Evolutionary conservation across 2,797 vertebrate species (phyloP).

Genomic region (Lithobates sylvaticus): DNA sequence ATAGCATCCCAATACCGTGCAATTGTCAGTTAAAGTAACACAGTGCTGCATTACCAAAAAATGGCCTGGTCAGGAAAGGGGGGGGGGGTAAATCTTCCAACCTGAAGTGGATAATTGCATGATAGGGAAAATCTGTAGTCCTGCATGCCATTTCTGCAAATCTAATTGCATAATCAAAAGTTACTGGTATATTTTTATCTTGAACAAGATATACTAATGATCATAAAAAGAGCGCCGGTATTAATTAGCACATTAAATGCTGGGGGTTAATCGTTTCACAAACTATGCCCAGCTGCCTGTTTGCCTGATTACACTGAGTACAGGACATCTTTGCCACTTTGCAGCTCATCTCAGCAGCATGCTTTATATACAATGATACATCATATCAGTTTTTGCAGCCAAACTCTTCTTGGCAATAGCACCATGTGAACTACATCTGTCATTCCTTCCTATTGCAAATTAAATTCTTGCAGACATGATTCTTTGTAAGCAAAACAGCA

Average conservation of each 20-base stretch:
- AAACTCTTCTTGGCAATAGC: constrained; percentile 22
- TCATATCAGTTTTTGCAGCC: constrained; percentile 21
- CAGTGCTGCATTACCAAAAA: too few species aligned
- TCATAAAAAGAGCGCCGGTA: background rate
- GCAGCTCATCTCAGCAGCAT: constrained; percentile 34
- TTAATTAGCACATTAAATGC: background rate
- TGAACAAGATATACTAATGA: background rate
- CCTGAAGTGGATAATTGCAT: too few species aligned
- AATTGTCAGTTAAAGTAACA: too few species aligned
- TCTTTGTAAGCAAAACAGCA: background rate
- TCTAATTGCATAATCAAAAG: too few species aligned
- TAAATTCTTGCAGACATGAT: background rate
- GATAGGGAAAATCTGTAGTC: too few species aligned
- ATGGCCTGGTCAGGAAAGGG: too few species aligned
- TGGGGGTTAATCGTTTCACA: background rate
- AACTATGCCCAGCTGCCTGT: background rate
- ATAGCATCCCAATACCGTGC: too few species aligned
- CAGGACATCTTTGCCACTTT: constrained; percentile 38
- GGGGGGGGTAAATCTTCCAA: too few species aligned
- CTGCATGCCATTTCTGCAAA: too few species aligned
- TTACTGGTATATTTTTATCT: background rate
- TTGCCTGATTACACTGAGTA: constrained; percentile 12
- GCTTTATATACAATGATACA: constrained; percentile 9
- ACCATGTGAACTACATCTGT: constrained; percentile 26
- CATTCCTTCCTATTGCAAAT: constrained; percentile 18